phyloP scores from a whole-genome alignment of 2,797 vertebrate genomes.

The Rhynchotus rufescens region DNA sequence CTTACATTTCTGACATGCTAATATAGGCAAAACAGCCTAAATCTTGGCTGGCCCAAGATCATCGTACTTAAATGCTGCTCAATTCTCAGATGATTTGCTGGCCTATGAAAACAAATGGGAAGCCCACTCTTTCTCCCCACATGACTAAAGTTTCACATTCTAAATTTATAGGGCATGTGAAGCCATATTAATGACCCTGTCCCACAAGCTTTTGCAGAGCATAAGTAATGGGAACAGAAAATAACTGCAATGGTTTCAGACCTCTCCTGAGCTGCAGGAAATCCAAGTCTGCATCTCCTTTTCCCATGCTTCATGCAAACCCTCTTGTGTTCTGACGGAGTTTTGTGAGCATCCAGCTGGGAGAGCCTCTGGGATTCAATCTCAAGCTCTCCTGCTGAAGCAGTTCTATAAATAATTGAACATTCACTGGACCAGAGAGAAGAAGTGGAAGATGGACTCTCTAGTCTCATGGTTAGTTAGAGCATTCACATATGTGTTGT shows the following conservation, averaged over 20 bases:
- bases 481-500: background rate
- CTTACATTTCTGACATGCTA: background rate
- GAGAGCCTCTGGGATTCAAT: background rate
- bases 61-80: background rate
- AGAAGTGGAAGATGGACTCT: constrained; percentile 25
- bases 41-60: background rate
- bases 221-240: background rate
- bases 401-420: constrained; percentile 56
- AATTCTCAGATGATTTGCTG: background rate
- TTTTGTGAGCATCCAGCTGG: background rate
- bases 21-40: background rate
- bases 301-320: background rate
- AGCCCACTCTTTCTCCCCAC: background rate
- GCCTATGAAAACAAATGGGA: background rate
- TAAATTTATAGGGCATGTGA: background rate
- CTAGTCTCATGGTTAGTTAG: background rate
- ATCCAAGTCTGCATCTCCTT: background rate
- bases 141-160: background rate
- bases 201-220: constrained; percentile 4
- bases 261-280: background rate
- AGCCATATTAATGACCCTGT: background rate
- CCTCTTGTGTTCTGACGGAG: background rate
- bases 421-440: background rate
- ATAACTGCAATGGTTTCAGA: constrained; percentile 24
- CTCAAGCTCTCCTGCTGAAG: constrained; percentile 34